Conservation (phyloP, 2,797 vertebrate species). For the Rhinichthys osculus region DNA sequence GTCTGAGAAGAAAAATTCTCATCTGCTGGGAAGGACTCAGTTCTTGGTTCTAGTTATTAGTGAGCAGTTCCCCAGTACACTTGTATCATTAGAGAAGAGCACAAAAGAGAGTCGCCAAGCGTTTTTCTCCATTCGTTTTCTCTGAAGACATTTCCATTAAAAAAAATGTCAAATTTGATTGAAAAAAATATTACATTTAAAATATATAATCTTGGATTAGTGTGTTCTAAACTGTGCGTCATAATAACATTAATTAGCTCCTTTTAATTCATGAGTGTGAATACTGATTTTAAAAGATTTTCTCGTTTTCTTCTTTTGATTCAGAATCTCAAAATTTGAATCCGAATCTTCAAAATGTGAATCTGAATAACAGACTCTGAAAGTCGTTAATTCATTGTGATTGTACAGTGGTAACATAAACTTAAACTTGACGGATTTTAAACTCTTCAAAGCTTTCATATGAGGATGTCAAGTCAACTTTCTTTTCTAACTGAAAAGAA, state of each 20-base stretch:
- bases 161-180: background rate
- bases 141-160: background rate
- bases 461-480: background rate
- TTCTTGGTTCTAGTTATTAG: slow-evolving; percentile 33
- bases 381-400: background rate
- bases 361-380: background rate
- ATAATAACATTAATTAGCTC: background rate
- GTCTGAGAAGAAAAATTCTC: slow-evolving; percentile 40
- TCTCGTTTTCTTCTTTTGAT: background rate
- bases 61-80: slow-evolving; percentile 40
- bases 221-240: background rate
- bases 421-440: background rate
- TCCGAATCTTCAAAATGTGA: background rate
- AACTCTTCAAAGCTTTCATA: background rate
- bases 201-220: background rate
- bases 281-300: background rate
- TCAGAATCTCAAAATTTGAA: background rate
- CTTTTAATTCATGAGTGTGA: background rate
- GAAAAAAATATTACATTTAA: background rate
- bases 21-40: slow-evolving; percentile 28
- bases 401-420: background rate
- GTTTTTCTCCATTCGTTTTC: background rate
- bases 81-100: slow-evolving; percentile 57
- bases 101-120: background rate
- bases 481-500: background rate